Evolutionary conservation across 2,113 vertebrate species (phyloP), one percentile per base, ranked within the genome.

Genomic region (Neofelis nebulosa): DNA sequence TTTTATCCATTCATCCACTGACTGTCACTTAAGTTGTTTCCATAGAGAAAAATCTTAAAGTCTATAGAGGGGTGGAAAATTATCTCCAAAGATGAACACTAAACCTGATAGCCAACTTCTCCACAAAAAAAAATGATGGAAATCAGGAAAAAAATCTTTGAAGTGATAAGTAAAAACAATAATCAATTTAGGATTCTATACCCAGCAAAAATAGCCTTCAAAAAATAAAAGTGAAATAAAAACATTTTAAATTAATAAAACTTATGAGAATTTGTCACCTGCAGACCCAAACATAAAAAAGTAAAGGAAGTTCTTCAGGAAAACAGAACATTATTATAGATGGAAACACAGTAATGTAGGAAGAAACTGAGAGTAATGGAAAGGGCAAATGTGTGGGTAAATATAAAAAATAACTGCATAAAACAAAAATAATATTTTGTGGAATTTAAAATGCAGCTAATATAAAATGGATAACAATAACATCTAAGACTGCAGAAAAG

Each of bases 171-270:
- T 4, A 18, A 94, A 94, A 92, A 71, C 4, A 79, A 81, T 71
- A 25, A 76, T 9, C 52, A 91, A 81, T 18, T 48, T 38, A 82
- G 50, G 92, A 89, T 78, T 92, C 52, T 93, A 93, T 95, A 78
- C n/a, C 19, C 48, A 83, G 41, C 27, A 83, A 92, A 88, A 95
- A 65, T 27, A 89, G 12, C 61, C n/a, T 95, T 69, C 50, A 88
- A 93, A 71, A 93, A 81, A 69, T 86, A 8, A 89, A 90, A 90
- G 21, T 78, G 23, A 91, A 87, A 91, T 89, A 73, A 83, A 36
- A 10, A 88, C 21, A 23, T 79, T 86, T 94, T 74, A 83, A 80
- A 65, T 89, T 76, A 92, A 82, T 79, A 92, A 95, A 94, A 86
- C 33, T 13, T 86, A 11, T 78, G 33, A 89, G 57, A 92, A 74